A percentile compares a stretch with the other conserved stretches of the same genome.
Evolutionary conservation across 1,140 invertebrate genomes (phyloP).

Genomic region (Drosophila littoralis): DNA sequence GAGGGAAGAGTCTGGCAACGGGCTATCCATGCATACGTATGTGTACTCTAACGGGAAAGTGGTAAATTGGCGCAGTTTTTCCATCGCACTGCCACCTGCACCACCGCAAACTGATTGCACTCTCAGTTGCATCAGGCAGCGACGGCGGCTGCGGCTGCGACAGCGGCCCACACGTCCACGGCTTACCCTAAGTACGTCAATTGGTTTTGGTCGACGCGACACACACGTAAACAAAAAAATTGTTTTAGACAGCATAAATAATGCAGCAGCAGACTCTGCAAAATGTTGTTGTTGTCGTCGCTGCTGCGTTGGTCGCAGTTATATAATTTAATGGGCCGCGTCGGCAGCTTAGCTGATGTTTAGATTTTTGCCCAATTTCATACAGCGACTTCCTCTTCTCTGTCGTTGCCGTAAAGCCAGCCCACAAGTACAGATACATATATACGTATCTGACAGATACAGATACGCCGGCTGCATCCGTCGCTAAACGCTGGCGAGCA

Average conservation of each 20-base stretch:
- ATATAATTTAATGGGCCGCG: slow-evolving; percentile 76
- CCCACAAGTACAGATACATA: slow-evolving; percentile 26
- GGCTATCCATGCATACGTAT: slow-evolving; percentile 3
- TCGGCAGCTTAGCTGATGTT: slow-evolving; percentile 44
- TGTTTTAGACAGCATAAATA: slow-evolving; percentile 76
- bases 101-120: slow-evolving; percentile 42
- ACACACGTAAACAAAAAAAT: slow-evolving; percentile 38
- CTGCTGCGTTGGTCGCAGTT: slow-evolving; percentile 47
- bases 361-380: slow-evolving; percentile 72
- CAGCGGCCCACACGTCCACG: slow-evolving; percentile 51
- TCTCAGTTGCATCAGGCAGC: slow-evolving; percentile 56
- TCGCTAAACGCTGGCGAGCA: slow-evolving; percentile 44
- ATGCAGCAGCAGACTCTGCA: slow-evolving; percentile 50
- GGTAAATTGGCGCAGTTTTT: slow-evolving; percentile 69
- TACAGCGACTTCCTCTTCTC: slow-evolving; percentile 70
- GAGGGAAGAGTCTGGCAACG: slow-evolving; percentile 11
- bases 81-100: slow-evolving; percentile 29
- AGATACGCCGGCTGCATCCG: slow-evolving; percentile 46
- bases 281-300: slow-evolving; percentile 16
- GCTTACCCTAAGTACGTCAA: slow-evolving; percentile 79
- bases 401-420: slow-evolving; percentile 1
- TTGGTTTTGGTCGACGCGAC: slow-evolving; percentile 44
- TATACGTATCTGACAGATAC: slow-evolving; percentile 26
- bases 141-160: no score
- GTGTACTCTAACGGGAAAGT: slow-evolving; percentile 47